Percentiles rank a stretch among this genome's conserved stretches.
These are phyloP conservation scores for Montipora foliosa DNA, from an alignment of 64 coral and sea anemone species.

Conservation along the genomic window DNA sequence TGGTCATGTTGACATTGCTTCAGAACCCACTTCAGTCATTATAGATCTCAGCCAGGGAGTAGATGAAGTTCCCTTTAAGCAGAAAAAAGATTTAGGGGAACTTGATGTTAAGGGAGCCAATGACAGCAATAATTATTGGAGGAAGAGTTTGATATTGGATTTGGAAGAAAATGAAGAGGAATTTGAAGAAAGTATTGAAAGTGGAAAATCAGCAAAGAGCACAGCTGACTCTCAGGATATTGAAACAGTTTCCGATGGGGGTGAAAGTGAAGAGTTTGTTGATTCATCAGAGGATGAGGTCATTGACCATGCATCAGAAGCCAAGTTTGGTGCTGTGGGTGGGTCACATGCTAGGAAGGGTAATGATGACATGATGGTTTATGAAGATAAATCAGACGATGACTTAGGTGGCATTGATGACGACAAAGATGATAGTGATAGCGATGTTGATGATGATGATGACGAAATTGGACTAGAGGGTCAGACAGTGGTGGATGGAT, in stretches of 20 bases:
- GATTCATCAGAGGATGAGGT: slow-evolving; percentile 95
- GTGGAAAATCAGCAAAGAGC: slow-evolving; percentile 46
- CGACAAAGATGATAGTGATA: slow-evolving; percentile 54
- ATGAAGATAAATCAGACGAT: slow-evolving; percentile 50
- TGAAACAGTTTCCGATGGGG: slow-evolving; percentile 31
- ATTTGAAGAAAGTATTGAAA: slow-evolving; percentile 74
- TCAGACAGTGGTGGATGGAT: slow-evolving; percentile 75
- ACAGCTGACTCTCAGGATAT: slow-evolving; percentile 2
- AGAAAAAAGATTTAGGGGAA: not conserved
- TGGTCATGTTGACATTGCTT: slow-evolving; percentile 15
- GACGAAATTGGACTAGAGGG: slow-evolving; percentile 51
- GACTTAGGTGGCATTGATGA: slow-evolving; percentile 18
- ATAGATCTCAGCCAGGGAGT: not conserved
- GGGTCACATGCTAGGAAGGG: slow-evolving; percentile 23
- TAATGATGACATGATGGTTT: slow-evolving; percentile 23
- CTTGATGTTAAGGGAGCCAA: not conserved
- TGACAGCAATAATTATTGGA: slow-evolving; percentile 44
- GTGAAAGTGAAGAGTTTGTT: slow-evolving; percentile 80
- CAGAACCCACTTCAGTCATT: not conserved
- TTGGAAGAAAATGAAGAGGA: slow-evolving; percentile 79
- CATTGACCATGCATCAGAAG: slow-evolving; percentile 88
- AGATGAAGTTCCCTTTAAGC: slow-evolving; percentile 1
- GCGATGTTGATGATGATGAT: slow-evolving; percentile 37
- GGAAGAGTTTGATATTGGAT: slow-evolving; percentile 85
- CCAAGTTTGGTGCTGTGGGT: slow-evolving; percentile 85